phyloP scores from a whole-genome alignment of 2,797 vertebrate genomes.

The Cygnus olor region DNA sequence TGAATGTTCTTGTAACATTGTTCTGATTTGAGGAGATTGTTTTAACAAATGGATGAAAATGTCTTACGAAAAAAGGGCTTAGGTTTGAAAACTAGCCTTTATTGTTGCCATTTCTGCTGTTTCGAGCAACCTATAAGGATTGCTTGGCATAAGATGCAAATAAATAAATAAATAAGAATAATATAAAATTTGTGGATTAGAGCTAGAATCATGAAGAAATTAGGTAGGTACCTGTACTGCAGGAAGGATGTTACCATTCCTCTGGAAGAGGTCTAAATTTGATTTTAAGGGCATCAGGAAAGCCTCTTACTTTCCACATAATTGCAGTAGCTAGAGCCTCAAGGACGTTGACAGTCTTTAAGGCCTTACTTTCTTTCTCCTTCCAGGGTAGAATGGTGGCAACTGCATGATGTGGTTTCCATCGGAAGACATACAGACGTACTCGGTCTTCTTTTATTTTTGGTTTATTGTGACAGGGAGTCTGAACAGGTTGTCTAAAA shows the following conservation, averaged over 20 bases:
- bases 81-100: background rate
- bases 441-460: background rate
- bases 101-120: background rate
- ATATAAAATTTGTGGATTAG: slow-evolving; percentile 36
- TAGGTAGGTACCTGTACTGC: background rate
- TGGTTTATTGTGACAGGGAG: background rate
- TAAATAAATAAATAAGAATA: slow-evolving; percentile 1
- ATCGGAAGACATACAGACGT: background rate
- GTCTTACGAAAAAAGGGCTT: background rate
- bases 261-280: background rate
- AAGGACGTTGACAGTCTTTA: background rate
- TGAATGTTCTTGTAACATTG: background rate
- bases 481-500: background rate
- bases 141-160: slow-evolving; percentile 39
- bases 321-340: background rate
- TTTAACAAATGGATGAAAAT: background rate
- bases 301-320: background rate
- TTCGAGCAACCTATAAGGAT: slow-evolving; percentile 57
- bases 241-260: background rate
- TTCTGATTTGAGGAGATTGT: background rate
- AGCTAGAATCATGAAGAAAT: slow-evolving; percentile 48
- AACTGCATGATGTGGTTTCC: background rate
- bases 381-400: background rate
- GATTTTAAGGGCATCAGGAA: background rate
- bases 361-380: background rate